These are phyloP conservation scores for Pseudomyrmex dendroicus DNA, from an alignment of 1,140 invertebrate genomes.

Conservation along the genomic window DNA sequence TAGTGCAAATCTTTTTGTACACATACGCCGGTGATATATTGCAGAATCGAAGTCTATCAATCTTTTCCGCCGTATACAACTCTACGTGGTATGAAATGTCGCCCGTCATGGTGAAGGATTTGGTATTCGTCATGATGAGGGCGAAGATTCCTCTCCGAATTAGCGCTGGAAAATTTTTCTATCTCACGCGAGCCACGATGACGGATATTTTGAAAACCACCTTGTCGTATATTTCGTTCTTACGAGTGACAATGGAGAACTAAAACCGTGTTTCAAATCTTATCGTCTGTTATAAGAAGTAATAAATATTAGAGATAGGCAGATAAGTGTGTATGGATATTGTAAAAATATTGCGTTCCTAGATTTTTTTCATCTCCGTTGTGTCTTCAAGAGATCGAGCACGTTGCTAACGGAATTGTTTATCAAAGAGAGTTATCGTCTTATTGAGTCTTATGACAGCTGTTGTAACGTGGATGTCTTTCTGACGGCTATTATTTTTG, in stretches of 20 bases:
- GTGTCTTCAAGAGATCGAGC: no score
- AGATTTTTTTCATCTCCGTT: no score
- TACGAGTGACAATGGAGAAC: slow-evolving; percentile 56
- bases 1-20: slow-evolving; percentile 69
- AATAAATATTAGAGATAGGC: neutral
- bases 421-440: no score
- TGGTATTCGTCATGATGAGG: slow-evolving; percentile 70
- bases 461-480: no score
- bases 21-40: slow-evolving; percentile 71
- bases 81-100: slow-evolving; percentile 70
- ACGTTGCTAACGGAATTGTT: no score
- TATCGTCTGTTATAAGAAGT: neutral
- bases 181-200: slow-evolving; percentile 70
- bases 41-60: slow-evolving; percentile 36
- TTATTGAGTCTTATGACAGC: no score
- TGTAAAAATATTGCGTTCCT: no score
- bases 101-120: slow-evolving; percentile 47
- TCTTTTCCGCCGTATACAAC: slow-evolving; percentile 56
- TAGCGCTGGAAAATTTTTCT: slow-evolving; percentile 68
- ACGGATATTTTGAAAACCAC: slow-evolving; percentile 71
- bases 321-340: no score
- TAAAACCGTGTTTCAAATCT: neutral
- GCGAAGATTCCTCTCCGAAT: slow-evolving; percentile 61
- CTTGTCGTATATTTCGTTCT: slow-evolving; percentile 70
- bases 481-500: no score